Conservation (phyloP, 2,888 invertebrate species). For the Diarsia brunnea region DNA sequence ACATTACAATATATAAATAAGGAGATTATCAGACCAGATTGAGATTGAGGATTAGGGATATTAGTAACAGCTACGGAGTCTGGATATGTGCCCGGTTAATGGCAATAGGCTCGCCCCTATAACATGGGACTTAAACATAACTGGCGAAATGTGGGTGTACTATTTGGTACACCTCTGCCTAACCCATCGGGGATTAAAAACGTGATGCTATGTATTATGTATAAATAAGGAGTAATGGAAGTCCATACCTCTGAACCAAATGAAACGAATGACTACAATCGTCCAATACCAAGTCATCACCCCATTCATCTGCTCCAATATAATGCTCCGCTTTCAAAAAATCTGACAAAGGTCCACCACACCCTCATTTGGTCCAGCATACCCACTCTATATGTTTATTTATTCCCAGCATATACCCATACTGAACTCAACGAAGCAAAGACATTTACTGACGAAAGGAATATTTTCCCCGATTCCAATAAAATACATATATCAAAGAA, state of each 20-base stretch:
- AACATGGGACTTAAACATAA: too few relatives aligned
- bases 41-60: too few relatives aligned
- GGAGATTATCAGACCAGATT: too few relatives aligned
- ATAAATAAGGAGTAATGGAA: neutral
- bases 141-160: too few relatives aligned
- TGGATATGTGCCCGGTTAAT: too few relatives aligned
- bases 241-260: too few relatives aligned
- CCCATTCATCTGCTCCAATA: neutral
- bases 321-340: neutral
- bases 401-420: constrained; percentile 17
- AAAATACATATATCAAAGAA: constrained; percentile 53
- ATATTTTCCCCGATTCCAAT: constrained; percentile 56
- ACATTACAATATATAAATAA: too few relatives aligned
- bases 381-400: neutral
- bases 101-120: too few relatives aligned
- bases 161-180: too few relatives aligned
- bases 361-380: neutral
- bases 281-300: neutral
- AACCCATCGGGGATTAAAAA: too few relatives aligned
- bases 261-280: neutral
- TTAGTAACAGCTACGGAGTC: too few relatives aligned
- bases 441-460: constrained; percentile 44
- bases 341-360: neutral
- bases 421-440: constrained; percentile 47
- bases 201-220: too few relatives aligned